Conservation (phyloP, 1,140 invertebrate genomes). For the Protaetia brevitarsis region DNA sequence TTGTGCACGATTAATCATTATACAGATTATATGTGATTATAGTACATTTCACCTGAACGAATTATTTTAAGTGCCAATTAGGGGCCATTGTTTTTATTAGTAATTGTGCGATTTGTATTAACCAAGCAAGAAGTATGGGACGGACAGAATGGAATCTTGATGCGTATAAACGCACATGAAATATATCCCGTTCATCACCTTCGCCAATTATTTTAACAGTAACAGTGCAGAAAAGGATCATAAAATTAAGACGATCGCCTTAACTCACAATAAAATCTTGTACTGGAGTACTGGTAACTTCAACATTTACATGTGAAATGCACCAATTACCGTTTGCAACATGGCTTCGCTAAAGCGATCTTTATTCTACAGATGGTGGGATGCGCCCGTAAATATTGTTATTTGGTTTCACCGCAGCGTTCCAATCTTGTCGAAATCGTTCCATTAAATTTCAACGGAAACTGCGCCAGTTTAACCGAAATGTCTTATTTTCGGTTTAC, state of each 20-base stretch:
- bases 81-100: too few relatives aligned
- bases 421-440: neutral
- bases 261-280: constrained; percentile 1
- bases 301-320: neutral
- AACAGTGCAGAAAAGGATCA: neutral
- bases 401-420: neutral
- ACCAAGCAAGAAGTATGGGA: neutral
- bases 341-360: neutral
- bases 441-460: constrained; percentile 10
- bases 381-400: neutral
- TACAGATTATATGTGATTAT: too few relatives aligned
- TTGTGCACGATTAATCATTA: too few relatives aligned
- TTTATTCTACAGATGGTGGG: neutral
- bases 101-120: neutral
- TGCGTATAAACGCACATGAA: neutral
- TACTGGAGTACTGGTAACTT: neutral
- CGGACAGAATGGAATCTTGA: neutral
- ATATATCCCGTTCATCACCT: neutral
- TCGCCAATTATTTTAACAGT: neutral
- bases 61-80: too few relatives aligned
- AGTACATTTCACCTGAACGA: too few relatives aligned
- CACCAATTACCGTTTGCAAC: neutral
- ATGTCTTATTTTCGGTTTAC: neutral
- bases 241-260: neutral
- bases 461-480: neutral